A percentile compares a stretch with the other conserved stretches of the same genome.
Evolutionary conservation across 53 echinoderm and acorn worm genomes (phyloP).

Genomic region (Stichopus horrens): DNA sequence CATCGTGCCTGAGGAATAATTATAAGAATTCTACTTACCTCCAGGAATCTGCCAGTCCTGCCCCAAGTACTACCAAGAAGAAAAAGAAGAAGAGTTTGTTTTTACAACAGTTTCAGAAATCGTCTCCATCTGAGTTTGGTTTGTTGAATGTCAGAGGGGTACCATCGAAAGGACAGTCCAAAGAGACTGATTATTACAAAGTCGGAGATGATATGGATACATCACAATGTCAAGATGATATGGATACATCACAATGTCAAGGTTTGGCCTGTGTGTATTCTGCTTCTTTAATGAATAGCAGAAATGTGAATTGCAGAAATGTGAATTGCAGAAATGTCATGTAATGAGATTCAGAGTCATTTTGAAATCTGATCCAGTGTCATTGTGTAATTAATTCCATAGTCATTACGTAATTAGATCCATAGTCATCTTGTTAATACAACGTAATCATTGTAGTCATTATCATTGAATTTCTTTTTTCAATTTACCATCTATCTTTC

Average conservation of each 20-base stretch:
- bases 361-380: no score
- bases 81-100: constrained; percentile 84
- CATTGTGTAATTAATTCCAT: no score
- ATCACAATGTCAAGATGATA: background rate
- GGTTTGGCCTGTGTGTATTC: no score
- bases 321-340: no score
- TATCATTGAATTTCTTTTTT: background rate
- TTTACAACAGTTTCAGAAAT: constrained; percentile 81
- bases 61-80: constrained; percentile 4
- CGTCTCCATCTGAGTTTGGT: constrained; percentile 76
- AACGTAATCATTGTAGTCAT: background rate
- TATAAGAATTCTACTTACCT: background rate
- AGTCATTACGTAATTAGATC: no score
- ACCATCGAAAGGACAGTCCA: background rate
- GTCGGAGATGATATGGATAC: constrained; percentile 7
- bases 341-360: no score
- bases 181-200: background rate
- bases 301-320: no score
- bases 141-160: constrained; percentile 35
- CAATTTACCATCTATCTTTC: background rate
- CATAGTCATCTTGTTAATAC: background rate
- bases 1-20: no score
- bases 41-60: background rate
- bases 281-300: no score
- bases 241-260: background rate